phyloP scores from a whole-genome alignment of 2,113 vertebrate species.

The Craseonycteris thonglongyai region DNA sequence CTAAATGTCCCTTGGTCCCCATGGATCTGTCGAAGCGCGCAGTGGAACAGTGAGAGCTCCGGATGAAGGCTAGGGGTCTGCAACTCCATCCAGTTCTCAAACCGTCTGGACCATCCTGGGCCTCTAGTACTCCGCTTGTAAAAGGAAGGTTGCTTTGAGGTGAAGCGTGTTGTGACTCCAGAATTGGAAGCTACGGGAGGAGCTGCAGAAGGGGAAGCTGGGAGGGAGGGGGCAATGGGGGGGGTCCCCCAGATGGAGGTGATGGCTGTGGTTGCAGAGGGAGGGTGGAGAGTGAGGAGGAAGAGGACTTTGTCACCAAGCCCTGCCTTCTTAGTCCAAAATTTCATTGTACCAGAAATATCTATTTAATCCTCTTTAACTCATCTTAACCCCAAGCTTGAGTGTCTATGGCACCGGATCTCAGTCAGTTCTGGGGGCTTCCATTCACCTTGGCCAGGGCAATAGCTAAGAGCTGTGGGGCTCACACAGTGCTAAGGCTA shows the following conservation, averaged over 20 bases:
- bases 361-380: neutral
- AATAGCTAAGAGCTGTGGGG: accelerated
- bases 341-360: neutral
- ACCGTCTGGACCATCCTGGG: neutral
- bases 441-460: neutral
- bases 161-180: neutral
- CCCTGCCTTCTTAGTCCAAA: neutral
- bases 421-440: neutral
- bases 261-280: accelerated
- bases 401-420: neutral
- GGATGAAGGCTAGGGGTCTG: neutral
- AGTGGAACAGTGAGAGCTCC: neutral
- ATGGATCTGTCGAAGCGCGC: accelerated
- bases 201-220: too few species aligned
- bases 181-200: neutral
- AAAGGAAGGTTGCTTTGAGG: neutral
- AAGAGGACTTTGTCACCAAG: accelerated
- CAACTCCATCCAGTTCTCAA: accelerated
- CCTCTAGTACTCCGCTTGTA: neutral
- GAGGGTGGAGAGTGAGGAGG: accelerated
- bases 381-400: accelerated
- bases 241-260: accelerated
- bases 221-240: accelerated
- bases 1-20: neutral
- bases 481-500: accelerated